These are phyloP conservation scores for Chaetodon auriga DNA, from an alignment of 2,113 vertebrate genomes.

Conservation along the genomic window DNA sequence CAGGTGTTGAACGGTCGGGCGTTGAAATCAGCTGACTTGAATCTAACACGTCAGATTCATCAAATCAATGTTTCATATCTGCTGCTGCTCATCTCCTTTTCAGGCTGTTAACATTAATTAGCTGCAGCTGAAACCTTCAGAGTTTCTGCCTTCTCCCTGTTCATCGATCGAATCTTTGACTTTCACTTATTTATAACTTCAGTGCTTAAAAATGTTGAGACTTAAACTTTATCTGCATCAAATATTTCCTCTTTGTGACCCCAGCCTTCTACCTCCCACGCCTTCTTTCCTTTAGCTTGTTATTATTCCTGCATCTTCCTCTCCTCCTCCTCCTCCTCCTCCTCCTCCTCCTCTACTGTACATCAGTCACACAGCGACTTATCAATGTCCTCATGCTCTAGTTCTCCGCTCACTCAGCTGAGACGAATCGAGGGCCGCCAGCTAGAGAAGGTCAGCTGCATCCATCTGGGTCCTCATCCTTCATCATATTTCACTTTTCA, in stretches of 20 bases:
- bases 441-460: conserved; percentile 10
- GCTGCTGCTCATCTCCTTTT: too few relatives aligned
- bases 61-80: too few relatives aligned
- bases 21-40: too few relatives aligned
- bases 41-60: too few relatives aligned
- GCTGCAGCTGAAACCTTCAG: too few relatives aligned
- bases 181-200: too few relatives aligned
- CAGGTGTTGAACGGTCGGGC: too few relatives aligned
- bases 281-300: not conserved
- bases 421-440: conserved; percentile 13
- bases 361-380: not conserved
- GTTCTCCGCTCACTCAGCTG: conserved; percentile 52
- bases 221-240: too few relatives aligned
- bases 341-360: not conserved
- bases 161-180: too few relatives aligned
- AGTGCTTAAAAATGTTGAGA: too few relatives aligned
- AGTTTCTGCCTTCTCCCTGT: too few relatives aligned
- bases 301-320: not conserved
- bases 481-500: not conserved
- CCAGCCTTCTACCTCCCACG: not conserved
- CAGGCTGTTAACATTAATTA: too few relatives aligned
- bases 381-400: conserved; percentile 51
- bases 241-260: not conserved
- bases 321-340: not conserved
- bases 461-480: not conserved